Percentiles rank a stretch among this genome's conserved stretches.
Evolutionary conservation across 2,888 invertebrate species (phyloP).

Genomic region (Tipula helvola): DNA sequence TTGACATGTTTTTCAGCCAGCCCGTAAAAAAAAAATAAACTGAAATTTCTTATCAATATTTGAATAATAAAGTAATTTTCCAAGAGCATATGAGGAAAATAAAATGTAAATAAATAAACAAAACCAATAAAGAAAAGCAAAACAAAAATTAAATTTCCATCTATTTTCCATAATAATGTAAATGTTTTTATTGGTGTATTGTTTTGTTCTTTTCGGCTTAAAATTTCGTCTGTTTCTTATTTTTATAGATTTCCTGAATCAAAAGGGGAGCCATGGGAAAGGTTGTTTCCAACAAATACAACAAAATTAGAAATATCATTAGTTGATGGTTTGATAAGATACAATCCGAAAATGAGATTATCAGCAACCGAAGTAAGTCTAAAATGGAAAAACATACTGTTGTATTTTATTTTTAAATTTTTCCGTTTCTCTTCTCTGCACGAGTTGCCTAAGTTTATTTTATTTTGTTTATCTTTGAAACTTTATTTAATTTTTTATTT

Average conservation of each 20-base stretch:
- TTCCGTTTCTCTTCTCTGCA: background rate
- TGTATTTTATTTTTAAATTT: background rate
- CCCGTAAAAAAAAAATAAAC: background rate
- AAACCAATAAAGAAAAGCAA: background rate
- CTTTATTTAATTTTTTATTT: background rate
- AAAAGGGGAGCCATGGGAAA: constrained; percentile 62
- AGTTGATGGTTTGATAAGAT: constrained; percentile 63
- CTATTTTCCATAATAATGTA: constrained; percentile 6
- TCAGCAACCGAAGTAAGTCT: constrained; percentile 50
- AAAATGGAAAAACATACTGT: background rate
- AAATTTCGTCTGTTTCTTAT: background rate
- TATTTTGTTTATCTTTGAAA: background rate
- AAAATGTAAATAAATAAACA: background rate
- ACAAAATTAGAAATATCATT: constrained; percentile 60
- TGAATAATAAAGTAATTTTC: background rate
- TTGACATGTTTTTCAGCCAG: background rate
- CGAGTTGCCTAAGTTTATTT: background rate
- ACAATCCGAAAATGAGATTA: constrained; percentile 65
- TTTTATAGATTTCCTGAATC: constrained; percentile 52
- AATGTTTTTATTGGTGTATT: background rate
- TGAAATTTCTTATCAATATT: constrained; percentile 14
- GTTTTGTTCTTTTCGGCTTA: background rate
- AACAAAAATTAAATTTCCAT: constrained; percentile 6
- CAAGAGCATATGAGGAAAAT: background rate
- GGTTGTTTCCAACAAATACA: constrained; percentile 62